Evolutionary conservation across 2,888 invertebrate genomes (phyloP), one percentile per base, ranked within the genome.

Genomic region (Dyspetes luteomarginatus): DNA sequence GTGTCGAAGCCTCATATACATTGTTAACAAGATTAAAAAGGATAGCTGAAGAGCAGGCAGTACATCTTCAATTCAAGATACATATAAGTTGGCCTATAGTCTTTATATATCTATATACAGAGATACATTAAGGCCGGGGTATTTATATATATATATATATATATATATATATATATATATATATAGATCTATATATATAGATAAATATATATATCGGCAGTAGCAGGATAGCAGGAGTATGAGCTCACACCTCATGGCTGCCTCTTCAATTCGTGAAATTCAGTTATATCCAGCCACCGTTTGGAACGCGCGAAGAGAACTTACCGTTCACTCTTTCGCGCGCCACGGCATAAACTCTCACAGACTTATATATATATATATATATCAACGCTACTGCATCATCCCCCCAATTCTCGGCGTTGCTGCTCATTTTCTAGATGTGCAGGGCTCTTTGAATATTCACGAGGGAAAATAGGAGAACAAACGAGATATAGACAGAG

Each of bases 241-340:
- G 62, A 55, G 43, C 19, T 56, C 30, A 41, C 2, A 3, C 30
- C 68, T 43, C 68, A 24, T 22, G 12, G 19, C 2, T 45, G 60
- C 36, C 55, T 65, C 71, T 26, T 41, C 65, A 75, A 80, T 72
- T 45, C 67, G 60, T 12, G 62, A 72, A 76, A 81, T 76, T 81
- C 48, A 48, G 80, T 68, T 76, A 62, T 55, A 67, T 71, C 22
- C 26, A 36, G 17, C 45, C 72, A 55, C n/a, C 22, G 52, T 72
- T n/a, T 15, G 41, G 52, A 60, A 68, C 43, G 76, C 55, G 22
- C 62, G 62, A 56, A 76, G 72, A 72, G 76, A 64, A 76, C 72
- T 62, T 56, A 41, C 55, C 67, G 58, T 76, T 76, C 48, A 72
- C 76, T 77, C 56, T 71, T 76, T 72, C 24, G 55, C 62, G 45